These are phyloP conservation scores for Catocala fraxini DNA, from an alignment of 2,888 invertebrate genomes.

Conservation along the genomic window DNA sequence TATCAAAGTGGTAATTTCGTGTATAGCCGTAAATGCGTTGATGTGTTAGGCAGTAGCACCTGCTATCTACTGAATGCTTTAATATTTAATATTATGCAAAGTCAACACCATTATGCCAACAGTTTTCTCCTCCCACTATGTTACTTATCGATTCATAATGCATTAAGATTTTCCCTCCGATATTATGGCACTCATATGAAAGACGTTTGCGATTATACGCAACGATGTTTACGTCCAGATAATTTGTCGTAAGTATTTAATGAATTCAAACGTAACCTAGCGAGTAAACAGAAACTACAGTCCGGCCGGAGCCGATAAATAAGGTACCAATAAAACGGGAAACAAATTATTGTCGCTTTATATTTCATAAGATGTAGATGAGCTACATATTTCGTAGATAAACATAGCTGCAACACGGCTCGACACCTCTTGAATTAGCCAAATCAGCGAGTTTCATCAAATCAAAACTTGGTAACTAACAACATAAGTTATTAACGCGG, in stretches of 20 bases:
- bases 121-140: conserved; percentile 5
- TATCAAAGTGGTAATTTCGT: background rate
- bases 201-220: background rate
- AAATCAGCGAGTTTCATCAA: conserved; percentile 54
- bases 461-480: conserved; percentile 59
- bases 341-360: conserved; percentile 32
- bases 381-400: conserved; percentile 21
- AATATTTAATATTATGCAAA: conserved; percentile 22
- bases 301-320: background rate
- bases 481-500: conserved; percentile 55
- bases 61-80: background rate
- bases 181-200: background rate
- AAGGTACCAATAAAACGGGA: conserved; percentile 15
- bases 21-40: background rate
- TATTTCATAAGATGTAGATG: conserved; percentile 38
- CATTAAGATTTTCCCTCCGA: conserved; percentile 11
- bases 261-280: too few species aligned
- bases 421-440: conserved; percentile 45
- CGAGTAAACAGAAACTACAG: background rate
- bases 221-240: background rate
- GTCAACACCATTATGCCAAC: conserved; percentile 15
- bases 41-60: background rate
- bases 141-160: conserved; percentile 20
- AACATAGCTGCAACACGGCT: conserved; percentile 22
- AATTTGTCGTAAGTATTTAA: too few species aligned